Conservation (phyloP, 2,888 invertebrate genomes). For the Eupithecia abbreviata region DNA sequence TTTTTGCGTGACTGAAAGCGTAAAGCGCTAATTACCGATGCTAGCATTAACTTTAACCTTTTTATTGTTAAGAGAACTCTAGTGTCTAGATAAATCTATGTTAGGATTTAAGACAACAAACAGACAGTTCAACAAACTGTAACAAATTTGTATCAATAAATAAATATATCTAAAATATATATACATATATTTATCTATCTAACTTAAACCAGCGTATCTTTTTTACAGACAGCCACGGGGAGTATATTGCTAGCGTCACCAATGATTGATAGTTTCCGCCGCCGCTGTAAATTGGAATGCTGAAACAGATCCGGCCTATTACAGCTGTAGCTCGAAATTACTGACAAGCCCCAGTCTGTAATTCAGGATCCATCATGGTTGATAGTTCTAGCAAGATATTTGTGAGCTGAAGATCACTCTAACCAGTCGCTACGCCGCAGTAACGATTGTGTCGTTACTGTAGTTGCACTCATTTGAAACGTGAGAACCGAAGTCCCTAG, state of each 20-base stretch:
- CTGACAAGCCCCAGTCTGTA: constrained; percentile 13
- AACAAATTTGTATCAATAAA: too few species aligned
- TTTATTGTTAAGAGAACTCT: too few species aligned
- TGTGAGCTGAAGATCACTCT: neutral
- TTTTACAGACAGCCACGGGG: constrained; percentile 6
- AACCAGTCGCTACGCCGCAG: neutral
- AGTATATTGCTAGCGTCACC: constrained; percentile 59
- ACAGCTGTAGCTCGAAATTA: constrained; percentile 21
- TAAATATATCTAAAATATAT: too few species aligned
- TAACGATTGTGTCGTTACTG: neutral
- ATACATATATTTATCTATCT: too few species aligned
- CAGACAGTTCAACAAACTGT: too few species aligned
- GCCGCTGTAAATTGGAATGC: constrained; percentile 57
- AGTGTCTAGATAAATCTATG: too few species aligned
- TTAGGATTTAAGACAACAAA: too few species aligned
- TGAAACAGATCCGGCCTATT: constrained; percentile 33
- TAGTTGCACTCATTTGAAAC: neutral
- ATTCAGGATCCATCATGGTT: constrained; percentile 11
- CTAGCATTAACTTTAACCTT: too few species aligned
- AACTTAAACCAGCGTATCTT: neutral
- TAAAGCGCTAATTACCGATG: too few species aligned
- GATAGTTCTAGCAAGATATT: neutral
- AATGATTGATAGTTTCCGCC: constrained; percentile 67
- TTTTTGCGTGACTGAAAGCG: too few species aligned
- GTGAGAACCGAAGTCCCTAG: too few species aligned